These are phyloP conservation scores for Mythimna lalbum DNA, from an alignment of 2,888 invertebrate species.

Conservation along the genomic window DNA sequence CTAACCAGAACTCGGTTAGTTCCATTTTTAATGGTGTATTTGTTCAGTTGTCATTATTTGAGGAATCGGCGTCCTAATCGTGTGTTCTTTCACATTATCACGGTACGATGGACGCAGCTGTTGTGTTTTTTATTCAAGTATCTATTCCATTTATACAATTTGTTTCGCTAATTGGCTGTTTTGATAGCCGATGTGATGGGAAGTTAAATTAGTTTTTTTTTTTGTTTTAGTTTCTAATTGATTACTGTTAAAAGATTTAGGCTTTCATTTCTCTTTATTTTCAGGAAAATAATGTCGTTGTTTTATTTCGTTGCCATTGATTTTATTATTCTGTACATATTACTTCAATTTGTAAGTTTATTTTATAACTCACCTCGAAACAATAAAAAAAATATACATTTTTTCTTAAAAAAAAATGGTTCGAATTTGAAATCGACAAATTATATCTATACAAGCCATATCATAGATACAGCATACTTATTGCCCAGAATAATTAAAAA, in stretches of 20 bases:
- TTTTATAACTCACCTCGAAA: no score
- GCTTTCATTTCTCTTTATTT: no score
- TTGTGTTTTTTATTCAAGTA: constrained; percentile 66
- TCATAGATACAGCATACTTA: no score
- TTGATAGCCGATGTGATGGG: constrained; percentile 54
- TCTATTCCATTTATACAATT: constrained; percentile 61
- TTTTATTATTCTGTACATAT: neutral
- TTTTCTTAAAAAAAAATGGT: no score
- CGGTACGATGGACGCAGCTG: constrained; percentile 80
- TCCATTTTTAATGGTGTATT: constrained; percentile 73
- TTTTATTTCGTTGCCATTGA: neutral
- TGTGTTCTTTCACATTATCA: constrained; percentile 72
- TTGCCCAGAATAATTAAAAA: no score
- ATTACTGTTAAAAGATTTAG: neutral
- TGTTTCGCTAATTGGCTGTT: constrained; percentile 75
- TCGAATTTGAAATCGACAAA: no score
- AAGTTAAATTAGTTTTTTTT: constrained; percentile 44
- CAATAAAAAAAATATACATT: no score
- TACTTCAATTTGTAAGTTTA: neutral
- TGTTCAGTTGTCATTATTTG: constrained; percentile 83
- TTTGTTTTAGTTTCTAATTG: neutral
- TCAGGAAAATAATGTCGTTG: no score
- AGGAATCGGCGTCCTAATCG: constrained; percentile 74
- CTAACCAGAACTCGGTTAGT: constrained; percentile 60
- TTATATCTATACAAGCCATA: no score